Evolutionary conservation across 2,888 invertebrate species (phyloP).

Genomic region (Hipparchia semele): DNA sequence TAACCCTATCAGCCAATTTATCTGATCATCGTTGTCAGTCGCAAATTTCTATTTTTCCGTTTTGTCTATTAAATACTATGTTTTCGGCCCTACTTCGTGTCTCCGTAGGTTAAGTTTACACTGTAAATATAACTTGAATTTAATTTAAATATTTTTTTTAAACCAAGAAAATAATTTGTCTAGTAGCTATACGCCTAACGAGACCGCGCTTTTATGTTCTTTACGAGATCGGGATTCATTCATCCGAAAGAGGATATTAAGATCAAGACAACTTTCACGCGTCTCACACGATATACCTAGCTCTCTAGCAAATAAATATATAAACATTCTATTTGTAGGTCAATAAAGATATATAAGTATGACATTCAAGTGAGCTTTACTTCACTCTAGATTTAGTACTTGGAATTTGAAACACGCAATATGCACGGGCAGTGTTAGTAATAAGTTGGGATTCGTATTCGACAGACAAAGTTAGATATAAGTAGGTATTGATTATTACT

Average conservation of each 20-base stretch:
- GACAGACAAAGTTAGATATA: constrained; percentile 47
- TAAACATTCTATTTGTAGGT: constrained; percentile 32
- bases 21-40: background rate
- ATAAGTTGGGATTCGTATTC: constrained; percentile 56
- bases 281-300: constrained; percentile 19
- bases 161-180: too few relatives aligned
- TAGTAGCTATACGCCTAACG: background rate
- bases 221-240: constrained; percentile 28
- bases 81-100: too few relatives aligned
- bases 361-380: constrained; percentile 27
- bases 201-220: constrained; percentile 1
- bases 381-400: constrained; percentile 32
- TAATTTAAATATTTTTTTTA: too few relatives aligned
- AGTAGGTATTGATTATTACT: too few relatives aligned
- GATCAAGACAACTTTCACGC: constrained; percentile 38
- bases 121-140: too few relatives aligned
- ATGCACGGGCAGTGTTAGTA: constrained; percentile 48
- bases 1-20: background rate
- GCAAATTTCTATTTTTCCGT: background rate
- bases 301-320: constrained; percentile 25
- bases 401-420: constrained; percentile 28
- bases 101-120: too few relatives aligned
- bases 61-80: background rate
- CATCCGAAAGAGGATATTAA: constrained; percentile 37
- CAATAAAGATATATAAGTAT: constrained; percentile 27